phyloP scores from a whole-genome alignment of 2,113 vertebrate species.

The Neodontobutis hainanensis region DNA sequence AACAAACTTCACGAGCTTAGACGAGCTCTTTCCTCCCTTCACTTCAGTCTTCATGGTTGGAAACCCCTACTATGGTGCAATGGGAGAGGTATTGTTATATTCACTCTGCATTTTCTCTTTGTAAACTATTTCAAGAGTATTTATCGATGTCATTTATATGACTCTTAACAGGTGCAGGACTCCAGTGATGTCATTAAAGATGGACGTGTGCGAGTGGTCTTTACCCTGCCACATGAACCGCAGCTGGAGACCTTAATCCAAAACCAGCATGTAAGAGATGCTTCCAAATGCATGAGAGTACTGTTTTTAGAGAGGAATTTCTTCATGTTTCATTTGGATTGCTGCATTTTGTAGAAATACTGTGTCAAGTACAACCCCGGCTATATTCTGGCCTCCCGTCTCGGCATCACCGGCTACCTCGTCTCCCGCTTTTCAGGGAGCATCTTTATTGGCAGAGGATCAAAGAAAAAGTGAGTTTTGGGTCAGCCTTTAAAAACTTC shows the following conservation, averaged over 20 bases:
- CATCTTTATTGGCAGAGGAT: slow-evolving; percentile 97
- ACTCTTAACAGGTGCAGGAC: slow-evolving; percentile 85
- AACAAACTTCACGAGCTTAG: slow-evolving; percentile 86
- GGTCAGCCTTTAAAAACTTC: too few relatives aligned
- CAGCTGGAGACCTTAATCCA: slow-evolving; percentile 92
- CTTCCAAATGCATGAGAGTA: not conserved
- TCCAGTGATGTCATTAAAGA: slow-evolving; percentile 92
- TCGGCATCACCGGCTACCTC: slow-evolving; percentile 94
- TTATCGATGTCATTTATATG: not conserved
- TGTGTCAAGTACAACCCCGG: slow-evolving; percentile 96
- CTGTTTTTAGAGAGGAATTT: accelerated
- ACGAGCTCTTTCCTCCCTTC: slow-evolving; percentile 88
- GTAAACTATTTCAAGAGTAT: too few relatives aligned
- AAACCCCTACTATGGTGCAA: slow-evolving; percentile 92
- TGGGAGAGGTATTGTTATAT: slow-evolving; percentile 89
- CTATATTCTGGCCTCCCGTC: slow-evolving; percentile 92
- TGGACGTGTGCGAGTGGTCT: slow-evolving; percentile 92
- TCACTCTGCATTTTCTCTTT: not conserved
- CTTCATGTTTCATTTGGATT: not conserved
- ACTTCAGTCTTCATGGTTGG: slow-evolving; percentile 94
- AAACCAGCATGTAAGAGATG: slow-evolving; percentile 93
- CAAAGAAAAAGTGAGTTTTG: slow-evolving; percentile 90
- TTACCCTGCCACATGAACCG: slow-evolving; percentile 91
- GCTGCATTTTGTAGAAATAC: slow-evolving; percentile 85
- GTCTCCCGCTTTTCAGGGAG: slow-evolving; percentile 98